phyloP scores from a whole-genome alignment of 1,140 invertebrate genomes.

The Eupristina koningsbergeri region DNA sequence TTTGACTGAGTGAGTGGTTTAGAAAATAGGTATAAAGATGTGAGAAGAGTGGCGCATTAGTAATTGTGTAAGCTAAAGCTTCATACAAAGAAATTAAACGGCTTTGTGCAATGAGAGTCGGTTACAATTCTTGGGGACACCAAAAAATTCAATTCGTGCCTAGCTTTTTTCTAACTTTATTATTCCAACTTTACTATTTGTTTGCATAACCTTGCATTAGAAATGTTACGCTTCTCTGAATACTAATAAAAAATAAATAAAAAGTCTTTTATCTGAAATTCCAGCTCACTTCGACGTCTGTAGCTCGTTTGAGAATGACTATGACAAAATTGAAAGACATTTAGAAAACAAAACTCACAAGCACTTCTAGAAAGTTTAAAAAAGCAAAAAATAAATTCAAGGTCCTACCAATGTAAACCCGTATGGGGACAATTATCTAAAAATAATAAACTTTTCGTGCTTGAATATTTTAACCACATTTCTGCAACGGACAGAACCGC shows the following conservation, averaged over 20 bases:
- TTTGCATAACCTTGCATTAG: conserved; percentile 1
- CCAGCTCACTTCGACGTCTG: background rate
- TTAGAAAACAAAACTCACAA: background rate
- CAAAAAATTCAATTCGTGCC: background rate
- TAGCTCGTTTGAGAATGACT: conserved; percentile 1
- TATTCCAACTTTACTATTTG: background rate
- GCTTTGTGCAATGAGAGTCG: background rate
- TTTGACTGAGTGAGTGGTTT: background rate
- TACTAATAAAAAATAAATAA: background rate
- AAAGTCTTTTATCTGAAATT: background rate
- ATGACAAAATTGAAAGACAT: background rate
- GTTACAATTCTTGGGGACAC: too few relatives aligned
- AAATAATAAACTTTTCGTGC: background rate
- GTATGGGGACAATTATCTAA: conserved; percentile 3
- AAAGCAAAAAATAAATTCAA: background rate
- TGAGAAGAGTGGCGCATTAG: too few relatives aligned
- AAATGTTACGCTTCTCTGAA: background rate
- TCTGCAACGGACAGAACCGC: background rate
- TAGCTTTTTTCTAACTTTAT: background rate
- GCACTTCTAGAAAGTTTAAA: conserved; percentile 9
- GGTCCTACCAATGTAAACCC: background rate
- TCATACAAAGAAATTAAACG: background rate
- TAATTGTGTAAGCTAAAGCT: background rate
- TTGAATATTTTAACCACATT: background rate
- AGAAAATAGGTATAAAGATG: background rate